Evolutionary conservation across 1,140 invertebrate genomes (phyloP).

Genomic region (Pantala flavescens): DNA sequence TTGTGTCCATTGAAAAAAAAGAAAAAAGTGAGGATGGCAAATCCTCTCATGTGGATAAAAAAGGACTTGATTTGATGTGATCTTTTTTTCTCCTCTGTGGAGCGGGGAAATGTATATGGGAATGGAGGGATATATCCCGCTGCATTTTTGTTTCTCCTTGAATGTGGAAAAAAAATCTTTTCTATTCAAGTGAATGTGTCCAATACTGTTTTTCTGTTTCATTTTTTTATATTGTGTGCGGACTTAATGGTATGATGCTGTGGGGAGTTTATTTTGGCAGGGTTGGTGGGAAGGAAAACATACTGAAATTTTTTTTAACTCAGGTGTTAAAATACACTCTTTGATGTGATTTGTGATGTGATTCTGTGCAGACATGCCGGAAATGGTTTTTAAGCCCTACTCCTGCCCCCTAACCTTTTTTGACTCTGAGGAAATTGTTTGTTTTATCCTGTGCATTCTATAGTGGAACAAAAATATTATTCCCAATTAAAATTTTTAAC

Average conservation of each 20-base stretch:
- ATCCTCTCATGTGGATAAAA: neutral
- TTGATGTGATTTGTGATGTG: constrained; percentile 9
- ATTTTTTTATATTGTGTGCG: neutral
- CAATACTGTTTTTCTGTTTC: neutral
- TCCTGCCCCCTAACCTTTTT: neutral
- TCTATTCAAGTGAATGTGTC: neutral
- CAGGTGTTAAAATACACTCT: constrained; percentile 6
- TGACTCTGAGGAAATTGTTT: neutral
- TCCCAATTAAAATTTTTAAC: neutral
- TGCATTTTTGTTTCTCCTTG: neutral
- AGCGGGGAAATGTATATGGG: neutral
- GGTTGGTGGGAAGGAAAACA: constrained; percentile 11
- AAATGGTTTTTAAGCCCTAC: constrained; percentile 7
- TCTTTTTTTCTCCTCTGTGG: constrained; percentile 11
- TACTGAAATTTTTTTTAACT: constrained; percentile 1
- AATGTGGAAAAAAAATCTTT: constrained; percentile 9
- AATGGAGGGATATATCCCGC: neutral
- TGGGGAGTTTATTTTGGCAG: constrained; percentile 13
- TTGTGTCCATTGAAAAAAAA: neutral
- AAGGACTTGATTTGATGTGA: neutral
- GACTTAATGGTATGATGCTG: constrained; percentile 11
- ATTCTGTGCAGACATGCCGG: neutral
- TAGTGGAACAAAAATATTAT: neutral
- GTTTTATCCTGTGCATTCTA: neutral
- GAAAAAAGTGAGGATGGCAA: neutral